Evolutionary conservation across 2,797 vertebrate species (phyloP).

Genomic region (Melopsittacus undulatus): DNA sequence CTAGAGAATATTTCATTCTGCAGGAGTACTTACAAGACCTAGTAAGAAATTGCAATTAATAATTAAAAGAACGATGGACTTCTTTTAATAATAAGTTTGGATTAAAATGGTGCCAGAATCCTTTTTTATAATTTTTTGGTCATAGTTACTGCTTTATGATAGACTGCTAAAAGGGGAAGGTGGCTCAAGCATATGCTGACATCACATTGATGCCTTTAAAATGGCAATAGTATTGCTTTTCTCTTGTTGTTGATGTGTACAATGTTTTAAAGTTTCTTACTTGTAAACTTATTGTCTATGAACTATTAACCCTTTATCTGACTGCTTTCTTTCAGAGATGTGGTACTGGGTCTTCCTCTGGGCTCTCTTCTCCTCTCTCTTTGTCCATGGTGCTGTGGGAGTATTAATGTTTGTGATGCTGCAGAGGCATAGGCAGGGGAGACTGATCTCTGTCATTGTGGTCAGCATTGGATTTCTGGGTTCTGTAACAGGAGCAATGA

Average conservation of each 20-base stretch:
- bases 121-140: neutral
- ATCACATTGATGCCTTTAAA: neutral
- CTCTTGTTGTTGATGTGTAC: neutral
- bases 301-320: slow-evolving; percentile 55
- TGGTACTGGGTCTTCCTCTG: slow-evolving; percentile 99
- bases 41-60: neutral
- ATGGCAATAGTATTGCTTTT: neutral
- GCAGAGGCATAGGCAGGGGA: slow-evolving; percentile 92
- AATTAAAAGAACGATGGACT: neutral
- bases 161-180: neutral
- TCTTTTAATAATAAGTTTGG: neutral
- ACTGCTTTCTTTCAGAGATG: slow-evolving; percentile 82
- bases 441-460: slow-evolving; percentile 91
- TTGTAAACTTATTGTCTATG: neutral
- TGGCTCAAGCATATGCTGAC: neutral
- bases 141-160: neutral
- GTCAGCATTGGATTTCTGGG: slow-evolving; percentile 94
- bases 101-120: neutral
- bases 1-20: neutral
- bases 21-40: neutral
- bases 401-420: slow-evolving; percentile 96
- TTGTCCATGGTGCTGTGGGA: slow-evolving; percentile 90
- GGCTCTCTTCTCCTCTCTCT: slow-evolving; percentile 97
- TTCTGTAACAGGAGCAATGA: slow-evolving; percentile 91
- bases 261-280: neutral